Evolutionary conservation across 2,113 vertebrate genomes (phyloP), one percentile per base, ranked within the genome.

Genomic region (Microcebus tavaratra): DNA sequence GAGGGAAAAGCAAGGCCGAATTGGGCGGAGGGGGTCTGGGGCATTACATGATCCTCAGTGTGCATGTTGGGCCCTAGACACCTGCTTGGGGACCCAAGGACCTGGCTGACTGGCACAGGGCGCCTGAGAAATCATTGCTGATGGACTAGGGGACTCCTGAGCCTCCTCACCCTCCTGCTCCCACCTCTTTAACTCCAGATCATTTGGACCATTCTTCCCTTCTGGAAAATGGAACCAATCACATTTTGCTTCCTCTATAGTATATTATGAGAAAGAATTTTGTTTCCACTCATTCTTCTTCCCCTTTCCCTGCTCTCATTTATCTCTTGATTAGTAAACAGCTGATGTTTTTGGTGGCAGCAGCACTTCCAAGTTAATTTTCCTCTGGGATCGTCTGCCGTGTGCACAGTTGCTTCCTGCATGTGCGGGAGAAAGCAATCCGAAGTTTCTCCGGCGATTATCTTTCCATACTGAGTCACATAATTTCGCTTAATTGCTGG

Each of bases 401-500:
- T 78, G 18, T 6, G 34, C 11, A 0, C 39, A 29, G 76, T 15
- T 25, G 78, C 93, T 80, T 6, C n/a, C 92, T 13, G 59, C 42
- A 48, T 0, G 67, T 67, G 70, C 79, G 0, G 55, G 94, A 75
- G 55, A 68, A 53, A 8, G 53, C 96, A 50, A 48, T 96, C 63
- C 63, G 88, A 73, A 96, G 89, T 15, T 12, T 31, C 98, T 97
- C 97, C 3, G 36, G 85, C 63, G 39, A 97, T 91, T 97, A 87
- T 96, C 85, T 90, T 94, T 95, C 21, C 88, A 79, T 67, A 88
- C 84, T 63, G 85, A 98, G 95, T 79, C 73, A 95, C 89, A 23
- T 94, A 91, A 97, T 96, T 94, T 53, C 70, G 90, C 50, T 39
- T 98, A 98, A 98, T 98, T 97, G 98, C 75, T 86, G 96, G 87